A percentile compares a stretch with the other conserved stretches of the same genome.
phyloP scores from a whole-genome alignment of 2,797 vertebrate species.

The Macropus fuliginosus region DNA sequence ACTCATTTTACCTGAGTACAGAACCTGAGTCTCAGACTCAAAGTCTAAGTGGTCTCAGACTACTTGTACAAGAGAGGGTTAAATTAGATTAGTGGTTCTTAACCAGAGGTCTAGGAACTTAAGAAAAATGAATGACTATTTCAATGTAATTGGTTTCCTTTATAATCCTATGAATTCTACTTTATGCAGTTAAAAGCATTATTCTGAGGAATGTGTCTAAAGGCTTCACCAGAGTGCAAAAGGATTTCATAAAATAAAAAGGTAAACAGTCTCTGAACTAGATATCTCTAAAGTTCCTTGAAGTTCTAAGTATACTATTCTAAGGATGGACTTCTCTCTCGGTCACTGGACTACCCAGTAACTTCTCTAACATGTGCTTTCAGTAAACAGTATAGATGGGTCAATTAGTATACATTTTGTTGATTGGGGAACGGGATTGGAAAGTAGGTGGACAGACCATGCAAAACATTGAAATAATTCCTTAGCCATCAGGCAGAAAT shows the following conservation, averaged over 20 bases:
- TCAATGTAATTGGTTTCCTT: background rate
- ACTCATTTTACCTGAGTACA: background rate
- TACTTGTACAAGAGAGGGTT: background rate
- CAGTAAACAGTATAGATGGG: background rate
- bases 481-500: background rate
- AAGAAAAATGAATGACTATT: background rate
- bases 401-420: background rate
- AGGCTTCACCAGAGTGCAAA: background rate
- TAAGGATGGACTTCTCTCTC: background rate
- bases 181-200: background rate
- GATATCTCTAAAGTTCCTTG: background rate
- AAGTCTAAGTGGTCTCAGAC: background rate
- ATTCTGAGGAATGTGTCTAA: background rate
- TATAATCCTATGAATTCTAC: background rate
- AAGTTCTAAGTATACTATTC: background rate
- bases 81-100: background rate
- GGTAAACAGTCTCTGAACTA: background rate
- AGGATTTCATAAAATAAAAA: background rate
- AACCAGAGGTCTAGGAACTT: background rate
- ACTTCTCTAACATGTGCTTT: background rate
- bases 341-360: background rate
- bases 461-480: background rate
- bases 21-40: background rate
- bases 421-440: background rate
- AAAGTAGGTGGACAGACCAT: background rate